A percentile compares a stretch with the other conserved stretches of the same genome.
Evolutionary conservation across 2,113 vertebrate species (phyloP).

Genomic region (Seriola dumerili): DNA sequence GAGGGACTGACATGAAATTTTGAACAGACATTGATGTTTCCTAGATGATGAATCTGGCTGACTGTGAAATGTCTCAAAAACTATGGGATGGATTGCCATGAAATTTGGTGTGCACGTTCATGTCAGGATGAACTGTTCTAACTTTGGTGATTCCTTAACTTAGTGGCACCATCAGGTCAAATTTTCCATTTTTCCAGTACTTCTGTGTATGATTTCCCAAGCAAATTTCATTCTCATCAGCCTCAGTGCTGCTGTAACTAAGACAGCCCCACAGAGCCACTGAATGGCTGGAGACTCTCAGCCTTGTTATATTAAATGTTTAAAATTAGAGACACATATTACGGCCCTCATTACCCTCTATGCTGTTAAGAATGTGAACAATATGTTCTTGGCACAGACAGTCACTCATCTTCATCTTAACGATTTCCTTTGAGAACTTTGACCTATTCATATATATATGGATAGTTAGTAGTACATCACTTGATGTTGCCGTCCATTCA

Average conservation of each 20-base stretch:
- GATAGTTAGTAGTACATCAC: slow-evolving; percentile 1
- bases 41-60: too few relatives aligned
- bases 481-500: neutral
- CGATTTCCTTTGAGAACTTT: neutral
- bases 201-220: neutral
- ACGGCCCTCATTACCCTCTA: neutral
- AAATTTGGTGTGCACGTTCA: too few relatives aligned
- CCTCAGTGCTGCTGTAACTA: neutral
- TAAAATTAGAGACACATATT: neutral
- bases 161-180: neutral
- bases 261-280: neutral
- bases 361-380: neutral
- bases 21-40: neutral
- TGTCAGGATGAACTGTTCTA: neutral
- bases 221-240: neutral
- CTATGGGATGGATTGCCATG: neutral
- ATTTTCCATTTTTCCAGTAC: neutral
- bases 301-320: neutral
- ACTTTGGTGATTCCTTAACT: neutral
- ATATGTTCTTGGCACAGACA: neutral
- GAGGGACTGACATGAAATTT: neutral
- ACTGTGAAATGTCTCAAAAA: neutral
- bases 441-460: neutral
- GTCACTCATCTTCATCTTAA: neutral
- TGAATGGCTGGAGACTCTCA: neutral